Evolutionary conservation across 2,797 vertebrate species (phyloP).

Genomic region (Pseudochaenichthys georgianus): DNA sequence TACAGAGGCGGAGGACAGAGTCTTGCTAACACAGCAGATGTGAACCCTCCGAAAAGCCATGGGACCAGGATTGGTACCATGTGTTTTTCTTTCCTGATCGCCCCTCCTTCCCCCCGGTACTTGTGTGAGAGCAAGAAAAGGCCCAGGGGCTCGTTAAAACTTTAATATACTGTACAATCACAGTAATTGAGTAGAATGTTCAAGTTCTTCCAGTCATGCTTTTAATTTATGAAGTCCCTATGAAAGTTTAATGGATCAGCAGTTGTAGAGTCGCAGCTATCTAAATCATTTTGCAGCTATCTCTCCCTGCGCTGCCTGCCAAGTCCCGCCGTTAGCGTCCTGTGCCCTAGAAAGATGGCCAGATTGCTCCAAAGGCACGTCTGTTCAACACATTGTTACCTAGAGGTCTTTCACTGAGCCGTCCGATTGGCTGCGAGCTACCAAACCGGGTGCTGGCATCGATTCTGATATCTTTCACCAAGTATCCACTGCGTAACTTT

Average conservation of each 20-base stretch:
- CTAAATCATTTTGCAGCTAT: slow-evolving; percentile 80
- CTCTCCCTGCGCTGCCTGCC: slow-evolving; percentile 69
- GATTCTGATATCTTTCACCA: slow-evolving; percentile 44
- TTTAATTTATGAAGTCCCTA: slow-evolving; percentile 84
- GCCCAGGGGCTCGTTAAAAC: slow-evolving; percentile 79
- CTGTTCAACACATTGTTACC: slow-evolving; percentile 76
- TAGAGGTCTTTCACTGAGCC: slow-evolving; percentile 68
- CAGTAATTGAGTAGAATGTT: slow-evolving; percentile 84
- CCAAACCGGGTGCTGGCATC: slow-evolving; percentile 40
- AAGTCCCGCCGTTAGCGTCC: slow-evolving; percentile 79
- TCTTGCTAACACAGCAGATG: slow-evolving; percentile 73
- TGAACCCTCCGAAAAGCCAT: slow-evolving; percentile 68
- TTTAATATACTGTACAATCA: slow-evolving; percentile 85
- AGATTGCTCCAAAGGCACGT: slow-evolving; percentile 79
- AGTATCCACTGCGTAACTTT: slow-evolving; percentile 53
- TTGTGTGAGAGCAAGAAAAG: slow-evolving; percentile 65
- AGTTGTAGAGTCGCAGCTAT: slow-evolving; percentile 76
- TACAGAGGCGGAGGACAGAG: slow-evolving; percentile 53
- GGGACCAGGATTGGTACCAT: slow-evolving; percentile 70
- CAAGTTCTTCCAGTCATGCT: slow-evolving; percentile 78
- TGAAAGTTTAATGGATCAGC: slow-evolving; percentile 85
- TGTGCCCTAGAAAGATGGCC: slow-evolving; percentile 83
- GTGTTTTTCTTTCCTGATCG: slow-evolving; percentile 63
- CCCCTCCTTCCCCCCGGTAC: slow-evolving; percentile 42
- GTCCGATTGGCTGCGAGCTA: slow-evolving; percentile 42